phyloP scores from a whole-genome alignment of 2,888 invertebrate genomes.

The Ormyrus thymus region DNA sequence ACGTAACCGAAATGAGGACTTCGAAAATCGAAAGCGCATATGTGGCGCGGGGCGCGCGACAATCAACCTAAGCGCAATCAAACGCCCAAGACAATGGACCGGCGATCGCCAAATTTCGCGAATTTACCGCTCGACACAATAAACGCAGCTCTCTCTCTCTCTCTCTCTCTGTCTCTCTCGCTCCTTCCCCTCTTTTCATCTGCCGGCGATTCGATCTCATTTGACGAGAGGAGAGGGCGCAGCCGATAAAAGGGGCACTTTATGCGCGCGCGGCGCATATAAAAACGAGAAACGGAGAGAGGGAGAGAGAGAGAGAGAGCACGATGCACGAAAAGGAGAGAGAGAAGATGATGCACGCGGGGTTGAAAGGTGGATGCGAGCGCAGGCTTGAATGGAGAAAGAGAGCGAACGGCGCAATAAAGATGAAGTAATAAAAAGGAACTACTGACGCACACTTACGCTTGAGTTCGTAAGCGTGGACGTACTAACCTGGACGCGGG shows the following conservation, averaged over 20 bases:
- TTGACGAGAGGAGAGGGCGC: conserved; percentile 39
- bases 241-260: conserved; percentile 26
- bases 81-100: conserved; percentile 14
- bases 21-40: conserved; percentile 37
- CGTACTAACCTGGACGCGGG: no score
- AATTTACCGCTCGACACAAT: neutral
- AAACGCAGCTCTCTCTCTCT: no score
- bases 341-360: conserved; percentile 13
- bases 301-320: no score
- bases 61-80: conserved; percentile 6
- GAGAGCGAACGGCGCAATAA: conserved; percentile 25
- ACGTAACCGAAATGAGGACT: conserved; percentile 6
- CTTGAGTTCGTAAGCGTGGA: neutral
- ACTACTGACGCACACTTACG: neutral
- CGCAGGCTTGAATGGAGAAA: neutral
- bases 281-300: conserved; percentile 29
- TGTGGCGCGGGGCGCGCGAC: neutral
- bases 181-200: no score
- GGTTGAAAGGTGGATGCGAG: conserved; percentile 13
- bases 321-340: no score
- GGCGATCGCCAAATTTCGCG: conserved; percentile 8
- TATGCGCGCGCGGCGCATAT: conserved; percentile 30
- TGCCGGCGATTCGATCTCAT: conserved; percentile 52
- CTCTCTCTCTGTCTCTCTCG: no score
- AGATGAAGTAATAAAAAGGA: conserved; percentile 4